A percentile compares a stretch with the other conserved stretches of the same genome.
phyloP scores from a whole-genome alignment of 2,888 invertebrate species.

The Plebejus melissa region DNA sequence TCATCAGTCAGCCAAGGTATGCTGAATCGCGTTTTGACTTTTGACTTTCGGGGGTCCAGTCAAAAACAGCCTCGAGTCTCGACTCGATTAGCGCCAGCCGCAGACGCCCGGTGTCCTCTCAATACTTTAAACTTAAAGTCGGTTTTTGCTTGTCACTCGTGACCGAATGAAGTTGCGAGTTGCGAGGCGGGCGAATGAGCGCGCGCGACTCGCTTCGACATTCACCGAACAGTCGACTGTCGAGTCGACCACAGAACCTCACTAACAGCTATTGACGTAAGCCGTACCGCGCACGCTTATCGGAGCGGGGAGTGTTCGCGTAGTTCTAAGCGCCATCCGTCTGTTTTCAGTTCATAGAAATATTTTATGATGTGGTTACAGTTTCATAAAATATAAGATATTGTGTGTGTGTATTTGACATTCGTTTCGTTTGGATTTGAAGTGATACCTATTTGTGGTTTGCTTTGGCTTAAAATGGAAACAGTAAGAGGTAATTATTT shows the following conservation, averaged over 20 bases:
- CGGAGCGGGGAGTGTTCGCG: conserved; percentile 35
- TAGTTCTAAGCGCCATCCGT: conserved; percentile 40
- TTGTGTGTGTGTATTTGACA: conserved; percentile 47
- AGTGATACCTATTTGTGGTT: conserved; percentile 47
- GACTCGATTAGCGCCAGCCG: neutral
- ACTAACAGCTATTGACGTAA: conserved; percentile 31
- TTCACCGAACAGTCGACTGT: neutral
- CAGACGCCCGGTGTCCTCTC: neutral
- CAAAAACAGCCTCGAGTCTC: neutral
- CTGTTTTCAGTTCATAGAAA: conserved; percentile 61
- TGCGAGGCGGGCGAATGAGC: neutral
- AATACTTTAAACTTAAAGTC: neutral
- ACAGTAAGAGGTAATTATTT: conserved; percentile 58
- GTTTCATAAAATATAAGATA: conserved; percentile 51
- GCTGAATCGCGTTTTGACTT: neutral
- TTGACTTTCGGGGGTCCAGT: neutral
- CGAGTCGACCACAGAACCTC: conserved; percentile 18
- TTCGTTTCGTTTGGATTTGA: conserved; percentile 42
- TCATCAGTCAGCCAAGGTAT: no score
- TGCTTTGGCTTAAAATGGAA: conserved; percentile 58
- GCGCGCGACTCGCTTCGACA: conserved; percentile 8
- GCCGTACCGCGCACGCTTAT: conserved; percentile 28
- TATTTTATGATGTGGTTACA: conserved; percentile 50
- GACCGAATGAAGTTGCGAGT: conserved; percentile 8
- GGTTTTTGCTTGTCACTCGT: neutral